These are phyloP conservation scores for Tinamus guttatus DNA, from an alignment of 2,113 vertebrate genomes.

Conservation along the genomic window DNA sequence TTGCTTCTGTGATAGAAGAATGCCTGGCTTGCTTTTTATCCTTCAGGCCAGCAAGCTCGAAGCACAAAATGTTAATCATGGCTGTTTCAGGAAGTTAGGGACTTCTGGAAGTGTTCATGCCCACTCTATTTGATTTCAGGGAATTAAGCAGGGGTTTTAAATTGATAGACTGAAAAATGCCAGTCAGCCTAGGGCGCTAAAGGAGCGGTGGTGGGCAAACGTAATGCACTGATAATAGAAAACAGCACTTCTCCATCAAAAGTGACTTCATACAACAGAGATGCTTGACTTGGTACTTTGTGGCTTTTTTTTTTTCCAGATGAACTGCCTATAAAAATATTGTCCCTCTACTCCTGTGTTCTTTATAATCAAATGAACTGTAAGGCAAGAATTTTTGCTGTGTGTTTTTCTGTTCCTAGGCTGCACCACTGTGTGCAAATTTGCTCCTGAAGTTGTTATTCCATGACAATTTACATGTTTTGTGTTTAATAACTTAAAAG, in stretches of 20 bases:
- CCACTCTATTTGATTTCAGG: background rate
- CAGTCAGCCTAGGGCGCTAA: background rate
- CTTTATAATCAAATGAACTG: background rate
- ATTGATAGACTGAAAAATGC: background rate
- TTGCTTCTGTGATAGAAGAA: background rate
- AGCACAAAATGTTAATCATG: background rate
- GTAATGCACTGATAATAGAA: background rate
- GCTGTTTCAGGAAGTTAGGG: background rate
- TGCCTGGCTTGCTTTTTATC: background rate
- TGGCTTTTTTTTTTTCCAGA: background rate
- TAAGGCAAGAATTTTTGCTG: background rate
- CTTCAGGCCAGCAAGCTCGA: background rate
- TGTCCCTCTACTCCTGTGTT: background rate
- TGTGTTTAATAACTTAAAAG: background rate
- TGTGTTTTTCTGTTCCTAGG: background rate
- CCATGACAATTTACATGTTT: background rate
- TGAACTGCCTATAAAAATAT: background rate
- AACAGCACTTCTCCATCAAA: background rate
- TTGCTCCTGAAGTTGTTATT: background rate
- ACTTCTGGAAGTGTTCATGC: background rate
- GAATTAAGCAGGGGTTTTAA: background rate
- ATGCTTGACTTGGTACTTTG: background rate
- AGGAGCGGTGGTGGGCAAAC: background rate
- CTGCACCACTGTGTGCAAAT: background rate
- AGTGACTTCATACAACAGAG: background rate